A percentile compares a stretch with the other conserved stretches of the same genome.
These are phyloP conservation scores for Siniperca knerii DNA, from an alignment of 2,113 vertebrate species.

Conservation along the genomic window DNA sequence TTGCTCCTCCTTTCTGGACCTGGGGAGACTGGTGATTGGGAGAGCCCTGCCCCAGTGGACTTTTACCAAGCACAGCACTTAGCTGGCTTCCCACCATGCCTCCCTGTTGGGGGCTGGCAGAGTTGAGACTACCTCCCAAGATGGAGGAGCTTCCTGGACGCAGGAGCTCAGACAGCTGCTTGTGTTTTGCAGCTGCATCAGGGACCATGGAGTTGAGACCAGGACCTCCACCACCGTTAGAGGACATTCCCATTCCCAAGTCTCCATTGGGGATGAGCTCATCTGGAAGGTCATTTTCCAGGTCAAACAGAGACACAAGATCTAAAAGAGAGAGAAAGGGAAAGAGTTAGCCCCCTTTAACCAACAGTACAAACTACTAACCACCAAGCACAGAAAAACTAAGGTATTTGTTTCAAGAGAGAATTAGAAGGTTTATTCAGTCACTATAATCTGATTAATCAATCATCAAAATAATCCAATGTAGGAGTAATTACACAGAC, in stretches of 20 bases:
- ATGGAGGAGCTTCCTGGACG: conserved; percentile 89
- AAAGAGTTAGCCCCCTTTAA: conserved; percentile 16
- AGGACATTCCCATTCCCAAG: conserved; percentile 87
- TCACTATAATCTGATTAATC: background rate
- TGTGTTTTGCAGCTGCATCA: conserved; percentile 97
- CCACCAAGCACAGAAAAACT: background rate
- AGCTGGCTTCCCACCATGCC: conserved; percentile 88
- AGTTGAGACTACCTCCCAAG: conserved; percentile 87
- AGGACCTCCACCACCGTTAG: conserved; percentile 75
- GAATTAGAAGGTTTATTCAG: background rate
- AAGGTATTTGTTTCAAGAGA: background rate
- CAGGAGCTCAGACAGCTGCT: conserved; percentile 97
- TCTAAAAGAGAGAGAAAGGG: conserved; percentile 79
- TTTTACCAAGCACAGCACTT: conserved; percentile 90
- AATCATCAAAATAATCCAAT: background rate
- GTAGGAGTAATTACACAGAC: background rate
- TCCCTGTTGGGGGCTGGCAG: conserved; percentile 87
- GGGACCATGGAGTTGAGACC: conserved; percentile 88
- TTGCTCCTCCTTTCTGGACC: conserved; percentile 89
- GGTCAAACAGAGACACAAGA: conserved; percentile 95
- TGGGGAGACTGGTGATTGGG: conserved; percentile 90
- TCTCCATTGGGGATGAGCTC: conserved; percentile 97
- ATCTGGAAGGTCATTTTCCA: conserved; percentile 98
- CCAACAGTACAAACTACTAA: background rate
- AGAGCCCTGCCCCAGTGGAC: conserved; percentile 89